Evolutionary conservation across 2,797 vertebrate genomes (phyloP), one percentile per base, ranked within the genome.

Genomic region (Pagetopsis macropterus): DNA sequence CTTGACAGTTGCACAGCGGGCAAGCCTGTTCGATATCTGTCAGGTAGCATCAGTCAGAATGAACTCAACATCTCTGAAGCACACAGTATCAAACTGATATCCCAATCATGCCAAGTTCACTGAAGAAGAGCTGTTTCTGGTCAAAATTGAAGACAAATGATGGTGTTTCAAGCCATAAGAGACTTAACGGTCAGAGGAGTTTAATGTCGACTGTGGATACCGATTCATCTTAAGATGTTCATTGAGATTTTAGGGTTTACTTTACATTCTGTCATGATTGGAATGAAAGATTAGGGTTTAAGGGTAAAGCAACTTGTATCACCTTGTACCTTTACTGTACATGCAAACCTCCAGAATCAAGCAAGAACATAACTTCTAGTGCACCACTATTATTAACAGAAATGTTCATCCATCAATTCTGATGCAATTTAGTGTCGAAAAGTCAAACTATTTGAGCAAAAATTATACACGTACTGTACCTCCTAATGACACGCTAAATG

Each of bases 21-120:
- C 9, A 78, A 49, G 40, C 43, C 58, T 21, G 45, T 60, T 89
- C 84, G 70, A 87, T 88, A 86, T 80, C 81, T 83, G 76, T 84
- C 83, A 76, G 65, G 83, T 78, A 71, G 49, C 58, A 44, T 3
- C 48, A 41, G 60, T 84, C 77, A 72, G 75, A 75, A 79, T 67
- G 78, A 77, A 85, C 67, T 66, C 57, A 55, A 3, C 17, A 43
- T 77, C 65, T 82, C 68, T 31, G 27, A 21, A 27, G 70, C 68
- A 58, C 61, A 50, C 68, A 58, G 21, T 46, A 50, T 74, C 64
- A 70, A 57, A 77, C 59, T 54, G 69, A 84, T 65, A 43, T 46
- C 23, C 58, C 57, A 50, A 64, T 79, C 65, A 72, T 51, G 11
- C n/a, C 19, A 51, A 46, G 43, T 77, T 71, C 58, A 83, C 57